These are phyloP conservation scores for Myocastor coypus DNA, from an alignment of 2,113 vertebrate genomes.

Conservation along the genomic window DNA sequence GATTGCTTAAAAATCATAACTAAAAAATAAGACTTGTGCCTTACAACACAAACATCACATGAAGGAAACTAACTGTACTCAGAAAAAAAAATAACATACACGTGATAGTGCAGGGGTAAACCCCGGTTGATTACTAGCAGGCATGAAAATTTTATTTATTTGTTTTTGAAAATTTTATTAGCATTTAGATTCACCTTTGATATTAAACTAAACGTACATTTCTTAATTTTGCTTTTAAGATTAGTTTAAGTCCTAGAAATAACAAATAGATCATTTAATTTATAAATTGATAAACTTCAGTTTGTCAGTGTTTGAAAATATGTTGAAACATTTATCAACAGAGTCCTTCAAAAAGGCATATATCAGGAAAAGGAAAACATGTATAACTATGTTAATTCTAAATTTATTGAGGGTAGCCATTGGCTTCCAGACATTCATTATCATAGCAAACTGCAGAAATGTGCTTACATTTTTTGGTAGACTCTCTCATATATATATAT, in stretches of 20 bases:
- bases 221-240: conserved; percentile 50
- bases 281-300: conserved; percentile 3
- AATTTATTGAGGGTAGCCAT: neutral
- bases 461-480: neutral
- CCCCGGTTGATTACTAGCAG: neutral
- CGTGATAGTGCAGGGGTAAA: neutral
- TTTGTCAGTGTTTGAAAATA: neutral
- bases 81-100: neutral
- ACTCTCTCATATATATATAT: too few relatives aligned
- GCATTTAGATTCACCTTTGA: conserved; percentile 42
- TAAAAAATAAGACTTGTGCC: neutral
- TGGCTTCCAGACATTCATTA: neutral
- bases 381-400: neutral
- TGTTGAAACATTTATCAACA: neutral
- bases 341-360: neutral
- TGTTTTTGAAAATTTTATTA: neutral
- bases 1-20: neutral
- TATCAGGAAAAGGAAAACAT: neutral
- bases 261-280: neutral
- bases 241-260: conserved; percentile 18
- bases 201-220: neutral
- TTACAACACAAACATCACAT: neutral
- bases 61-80: neutral
- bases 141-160: neutral
- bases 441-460: neutral